A percentile compares a stretch with the other conserved stretches of the same genome.
Conservation (phyloP, 2,888 invertebrate genomes). For the Noctua pronuba region DNA sequence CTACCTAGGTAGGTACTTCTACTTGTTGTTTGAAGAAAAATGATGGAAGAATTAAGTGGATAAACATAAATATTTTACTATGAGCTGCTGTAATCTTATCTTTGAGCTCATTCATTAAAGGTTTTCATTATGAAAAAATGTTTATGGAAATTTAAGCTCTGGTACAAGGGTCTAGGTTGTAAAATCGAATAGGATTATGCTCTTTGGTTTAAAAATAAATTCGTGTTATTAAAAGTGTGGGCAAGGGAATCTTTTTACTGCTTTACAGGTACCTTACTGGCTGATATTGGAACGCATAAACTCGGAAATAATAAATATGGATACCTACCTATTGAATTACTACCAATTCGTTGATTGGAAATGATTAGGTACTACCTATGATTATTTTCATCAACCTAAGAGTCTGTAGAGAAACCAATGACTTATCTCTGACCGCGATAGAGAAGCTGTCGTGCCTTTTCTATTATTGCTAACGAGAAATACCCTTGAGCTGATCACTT, state of each 20-base stretch:
- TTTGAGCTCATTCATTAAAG: constrained; percentile 59
- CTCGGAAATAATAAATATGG: background rate
- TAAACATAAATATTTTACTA: constrained; percentile 54
- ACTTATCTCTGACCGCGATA: background rate
- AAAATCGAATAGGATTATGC: constrained; percentile 23
- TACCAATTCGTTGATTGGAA: background rate
- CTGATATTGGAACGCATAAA: background rate
- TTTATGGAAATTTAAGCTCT: constrained; percentile 38
- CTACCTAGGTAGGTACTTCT: constrained; percentile 27
- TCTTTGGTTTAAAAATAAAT: constrained; percentile 14
- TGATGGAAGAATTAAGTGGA: constrained; percentile 44
- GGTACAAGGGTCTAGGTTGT: constrained; percentile 19
- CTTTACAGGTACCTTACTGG: background rate
- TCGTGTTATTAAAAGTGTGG: constrained; percentile 30
- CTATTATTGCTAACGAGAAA: background rate
- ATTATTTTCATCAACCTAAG: background rate
- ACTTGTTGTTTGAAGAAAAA: constrained; percentile 54
- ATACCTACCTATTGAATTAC: background rate
- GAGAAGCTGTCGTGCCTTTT: background rate
- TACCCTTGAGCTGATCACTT: background rate
- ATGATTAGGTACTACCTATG: background rate
- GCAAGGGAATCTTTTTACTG: constrained; percentile 1
- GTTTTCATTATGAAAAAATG: constrained; percentile 49
- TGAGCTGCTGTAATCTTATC: constrained; percentile 54
- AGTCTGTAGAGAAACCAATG: background rate